Base-by-base conservation (phyloP, 1,140 invertebrate genomes). In the Mactra quadrangularis region DNA sequence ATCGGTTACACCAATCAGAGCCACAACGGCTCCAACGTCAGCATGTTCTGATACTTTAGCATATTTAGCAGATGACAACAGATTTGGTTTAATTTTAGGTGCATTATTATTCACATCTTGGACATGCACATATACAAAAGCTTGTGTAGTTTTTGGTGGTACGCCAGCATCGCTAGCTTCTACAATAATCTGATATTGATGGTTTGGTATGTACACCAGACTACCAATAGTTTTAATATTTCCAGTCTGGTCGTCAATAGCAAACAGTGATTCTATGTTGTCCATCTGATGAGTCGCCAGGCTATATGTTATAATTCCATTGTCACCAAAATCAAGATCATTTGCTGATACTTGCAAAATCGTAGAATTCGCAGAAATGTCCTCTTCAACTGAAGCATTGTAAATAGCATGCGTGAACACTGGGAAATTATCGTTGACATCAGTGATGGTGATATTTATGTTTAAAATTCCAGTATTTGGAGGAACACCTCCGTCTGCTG, bases 381-480 rank as follows among this genome's bases (percentile, higher is more conserved):
- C 72, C 22, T 85, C 71, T 27, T 75, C 41, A 2, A 87, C 79
- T 38, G 71, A 68, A 9, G 66, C 33, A 62, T 76, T 86, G 53
- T 86, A 86, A 19, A 77, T 41, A 25, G 55, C 45, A 96, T 97
- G 90, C 97, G 97, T 97, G 97, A 98, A 92, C 97, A 97, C 93
- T 97, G 97, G n/a, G 96, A 97, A 89, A 97, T 97, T 88, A 97
- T 98, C 94, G 97, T 98, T 94, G 96, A 72, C 97, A 97, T 92
- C 97, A 97, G 93, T 97, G 97, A 93, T 97, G 97, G 92, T 96
- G 96, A 62, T 96, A 96, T 79, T 97, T 96, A 82, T 38, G 3
- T 31, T 52, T n/a, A 88, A 33, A 52, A 95, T 98, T 35, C 97
- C 97, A 78, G 95, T 95, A 77, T 96, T 95, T 71, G 94, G 95